These are phyloP conservation scores for Drosophila arawakana DNA, from an alignment of 1,140 invertebrate species.

Conservation along the genomic window DNA sequence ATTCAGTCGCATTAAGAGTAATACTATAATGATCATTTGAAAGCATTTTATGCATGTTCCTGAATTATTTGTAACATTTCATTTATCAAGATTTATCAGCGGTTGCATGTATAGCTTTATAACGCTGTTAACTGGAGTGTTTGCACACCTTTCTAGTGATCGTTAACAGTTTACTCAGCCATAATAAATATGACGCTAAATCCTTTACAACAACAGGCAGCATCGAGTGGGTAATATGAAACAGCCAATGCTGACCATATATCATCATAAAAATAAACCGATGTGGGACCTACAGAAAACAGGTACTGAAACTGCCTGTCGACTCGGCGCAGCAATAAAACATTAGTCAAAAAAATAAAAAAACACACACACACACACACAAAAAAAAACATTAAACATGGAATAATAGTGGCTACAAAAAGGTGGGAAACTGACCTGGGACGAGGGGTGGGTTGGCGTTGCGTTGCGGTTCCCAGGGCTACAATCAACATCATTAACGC, in stretches of 20 bases:
- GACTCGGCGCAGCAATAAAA: constrained; percentile 48
- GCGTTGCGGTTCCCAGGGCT: constrained; percentile 50
- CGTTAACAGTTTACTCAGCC: constrained; percentile 43
- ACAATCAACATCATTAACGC: constrained; percentile 82
- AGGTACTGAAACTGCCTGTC: constrained; percentile 29
- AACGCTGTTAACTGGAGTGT: constrained; percentile 2
- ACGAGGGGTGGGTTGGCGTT: not conserved
- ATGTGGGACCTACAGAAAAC: constrained; percentile 3
- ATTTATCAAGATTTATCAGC: not conserved
- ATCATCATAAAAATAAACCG: constrained; percentile 75
- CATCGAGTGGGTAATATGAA: constrained; percentile 45
- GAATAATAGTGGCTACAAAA: constrained; percentile 37
- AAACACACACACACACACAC: no score
- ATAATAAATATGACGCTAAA: constrained; percentile 72
- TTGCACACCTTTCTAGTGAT: constrained; percentile 18
- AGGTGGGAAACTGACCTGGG: constrained; percentile 24
- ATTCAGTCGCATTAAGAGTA: no score
- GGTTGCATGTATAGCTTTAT: not conserved
- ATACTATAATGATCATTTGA: not conserved
- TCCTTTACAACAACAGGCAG: constrained; percentile 61
- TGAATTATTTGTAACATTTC: not conserved
- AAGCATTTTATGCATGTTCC: not conserved
- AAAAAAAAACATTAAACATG: constrained; percentile 56
- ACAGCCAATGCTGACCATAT: constrained; percentile 54
- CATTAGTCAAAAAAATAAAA: constrained; percentile 46